Percentiles rank a stretch among this genome's conserved stretches.
These are phyloP conservation scores for Scrobipalpa atriplicella DNA, from an alignment of 2,888 invertebrate species.

Conservation along the genomic window DNA sequence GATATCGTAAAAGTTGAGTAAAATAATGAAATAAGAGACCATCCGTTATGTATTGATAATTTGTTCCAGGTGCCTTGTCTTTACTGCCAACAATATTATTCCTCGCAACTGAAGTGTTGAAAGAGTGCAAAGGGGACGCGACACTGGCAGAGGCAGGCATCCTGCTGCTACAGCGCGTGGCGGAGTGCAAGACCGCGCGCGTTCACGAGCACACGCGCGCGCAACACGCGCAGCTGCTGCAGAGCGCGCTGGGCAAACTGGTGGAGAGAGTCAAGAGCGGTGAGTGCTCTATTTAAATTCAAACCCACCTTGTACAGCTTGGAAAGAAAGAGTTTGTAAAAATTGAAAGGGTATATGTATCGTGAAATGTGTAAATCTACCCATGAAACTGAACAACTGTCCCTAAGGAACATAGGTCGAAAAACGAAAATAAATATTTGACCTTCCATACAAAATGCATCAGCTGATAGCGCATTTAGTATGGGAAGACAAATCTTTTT, in stretches of 20 bases:
- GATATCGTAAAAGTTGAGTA: no score
- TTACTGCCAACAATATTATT: slow-evolving; percentile 96
- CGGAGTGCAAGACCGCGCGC: slow-evolving; percentile 87
- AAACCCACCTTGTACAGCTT: no score
- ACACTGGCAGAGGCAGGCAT: slow-evolving; percentile 86
- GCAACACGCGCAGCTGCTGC: slow-evolving; percentile 91
- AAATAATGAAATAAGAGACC: no score
- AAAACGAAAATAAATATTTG: no score
- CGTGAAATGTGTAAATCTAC: no score
- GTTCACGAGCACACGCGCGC: slow-evolving; percentile 85
- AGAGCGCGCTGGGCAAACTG: slow-evolving; percentile 94
- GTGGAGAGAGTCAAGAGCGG: slow-evolving; percentile 95
- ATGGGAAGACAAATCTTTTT: no score
- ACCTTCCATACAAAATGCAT: no score
- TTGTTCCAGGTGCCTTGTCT: slow-evolving; percentile 87
- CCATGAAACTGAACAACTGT: no score
- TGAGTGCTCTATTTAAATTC: slow-evolving; percentile 49
- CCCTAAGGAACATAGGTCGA: no score
- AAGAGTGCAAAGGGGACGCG: slow-evolving; percentile 89
- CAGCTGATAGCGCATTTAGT: no score
- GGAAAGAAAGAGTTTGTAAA: background rate
- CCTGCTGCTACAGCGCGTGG: slow-evolving; percentile 89
- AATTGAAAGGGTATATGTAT: no score
- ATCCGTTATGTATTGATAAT: background rate
- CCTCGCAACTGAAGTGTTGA: slow-evolving; percentile 93